These are phyloP conservation scores for Coracias cyanogaster DNA, from an alignment of 2,797 vertebrate genomes.

Conservation along the genomic window DNA sequence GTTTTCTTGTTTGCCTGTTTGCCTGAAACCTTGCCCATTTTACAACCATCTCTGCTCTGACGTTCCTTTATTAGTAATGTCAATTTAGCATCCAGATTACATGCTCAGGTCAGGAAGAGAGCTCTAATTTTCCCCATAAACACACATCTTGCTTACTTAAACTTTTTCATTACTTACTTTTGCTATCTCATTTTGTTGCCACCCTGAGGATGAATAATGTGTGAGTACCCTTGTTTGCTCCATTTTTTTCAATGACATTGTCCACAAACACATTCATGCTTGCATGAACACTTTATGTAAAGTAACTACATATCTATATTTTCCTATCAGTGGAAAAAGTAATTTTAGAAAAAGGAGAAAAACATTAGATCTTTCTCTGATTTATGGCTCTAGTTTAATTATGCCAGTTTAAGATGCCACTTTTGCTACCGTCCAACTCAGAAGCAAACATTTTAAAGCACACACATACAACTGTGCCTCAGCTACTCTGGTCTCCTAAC, in stretches of 20 bases:
- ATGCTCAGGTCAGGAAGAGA: neutral
- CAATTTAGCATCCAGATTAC: neutral
- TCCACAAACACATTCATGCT: neutral
- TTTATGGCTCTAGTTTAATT: neutral
- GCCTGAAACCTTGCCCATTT: neutral
- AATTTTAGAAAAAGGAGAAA: neutral
- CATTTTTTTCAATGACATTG: neutral
- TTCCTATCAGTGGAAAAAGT: neutral
- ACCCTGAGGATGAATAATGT: neutral
- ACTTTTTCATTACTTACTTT: neutral
- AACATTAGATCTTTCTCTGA: neutral
- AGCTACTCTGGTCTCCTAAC: neutral
- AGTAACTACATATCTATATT: neutral
- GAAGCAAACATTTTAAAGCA: neutral
- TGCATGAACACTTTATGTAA: neutral
- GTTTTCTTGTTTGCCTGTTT: neutral
- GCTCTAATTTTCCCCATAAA: neutral
- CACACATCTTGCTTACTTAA: neutral
- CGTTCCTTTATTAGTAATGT: neutral
- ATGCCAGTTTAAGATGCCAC: neutral
- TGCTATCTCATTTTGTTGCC: neutral
- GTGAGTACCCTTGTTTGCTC: rapidly evolving
- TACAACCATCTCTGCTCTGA: neutral
- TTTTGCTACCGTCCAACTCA: neutral
- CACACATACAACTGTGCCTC: neutral